phyloP scores from a whole-genome alignment of 2,797 vertebrate genomes.

The Manis crassicaudata region DNA sequence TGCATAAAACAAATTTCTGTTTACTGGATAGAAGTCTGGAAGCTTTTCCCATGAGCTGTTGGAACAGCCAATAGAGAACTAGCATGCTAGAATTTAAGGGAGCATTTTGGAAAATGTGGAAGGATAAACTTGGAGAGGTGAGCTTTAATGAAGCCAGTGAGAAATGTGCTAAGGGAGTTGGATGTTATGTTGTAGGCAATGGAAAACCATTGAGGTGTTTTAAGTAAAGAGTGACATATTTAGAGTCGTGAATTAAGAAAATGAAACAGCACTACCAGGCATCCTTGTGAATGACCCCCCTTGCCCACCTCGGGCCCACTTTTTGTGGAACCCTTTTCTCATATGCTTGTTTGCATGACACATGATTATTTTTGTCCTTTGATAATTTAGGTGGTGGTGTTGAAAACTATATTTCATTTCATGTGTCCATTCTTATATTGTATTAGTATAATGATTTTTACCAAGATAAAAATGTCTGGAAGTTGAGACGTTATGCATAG shows the following conservation, averaged over 20 bases:
- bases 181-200: neutral
- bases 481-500: neutral
- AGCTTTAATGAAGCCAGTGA: neutral
- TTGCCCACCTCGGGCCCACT: neutral
- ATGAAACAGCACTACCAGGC: neutral
- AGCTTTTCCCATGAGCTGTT: neutral
- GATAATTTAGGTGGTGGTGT: neutral
- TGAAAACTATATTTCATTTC: neutral
- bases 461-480: slow-evolving; percentile 34
- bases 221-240: neutral
- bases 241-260: neutral
- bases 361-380: neutral
- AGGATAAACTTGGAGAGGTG: neutral
- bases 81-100: neutral
- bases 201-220: neutral
- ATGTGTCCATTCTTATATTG: neutral
- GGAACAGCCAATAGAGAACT: neutral
- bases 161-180: neutral
- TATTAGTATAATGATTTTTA: neutral
- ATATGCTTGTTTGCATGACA: neutral
- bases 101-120: neutral
- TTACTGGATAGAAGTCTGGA: neutral
- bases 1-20: neutral
- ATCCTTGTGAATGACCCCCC: neutral
- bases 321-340: slow-evolving; percentile 12